Conservation (phyloP, 2,797 vertebrate genomes). For the Onychomys arenicola region DNA sequence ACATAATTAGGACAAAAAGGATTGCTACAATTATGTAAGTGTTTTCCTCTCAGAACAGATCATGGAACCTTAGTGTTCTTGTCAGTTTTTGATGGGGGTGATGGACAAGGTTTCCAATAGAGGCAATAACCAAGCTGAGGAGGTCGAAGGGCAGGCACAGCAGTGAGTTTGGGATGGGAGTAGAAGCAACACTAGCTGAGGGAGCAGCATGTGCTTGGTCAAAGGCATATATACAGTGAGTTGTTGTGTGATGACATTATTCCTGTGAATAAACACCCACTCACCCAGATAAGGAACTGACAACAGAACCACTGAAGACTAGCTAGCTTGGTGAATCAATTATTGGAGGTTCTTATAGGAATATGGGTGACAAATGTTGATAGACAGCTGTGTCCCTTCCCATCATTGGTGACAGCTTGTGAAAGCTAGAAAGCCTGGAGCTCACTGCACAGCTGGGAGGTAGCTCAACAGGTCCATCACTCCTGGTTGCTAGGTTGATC, state of each 20-base stretch:
- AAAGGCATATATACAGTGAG: background rate
- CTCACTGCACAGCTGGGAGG: background rate
- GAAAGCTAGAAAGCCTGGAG: background rate
- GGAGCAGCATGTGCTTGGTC: background rate
- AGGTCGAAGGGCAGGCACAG: background rate
- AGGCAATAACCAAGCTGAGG: background rate
- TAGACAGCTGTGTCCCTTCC: background rate
- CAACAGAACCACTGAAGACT: background rate
- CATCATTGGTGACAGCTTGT: background rate
- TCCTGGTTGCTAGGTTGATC: background rate
- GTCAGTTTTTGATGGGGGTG: background rate
- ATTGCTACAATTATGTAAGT: background rate
- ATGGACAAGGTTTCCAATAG: background rate
- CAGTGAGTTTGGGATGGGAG: background rate
- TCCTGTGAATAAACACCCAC: background rate
- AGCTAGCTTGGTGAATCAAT: background rate
- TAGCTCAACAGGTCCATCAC: background rate
- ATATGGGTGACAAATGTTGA: background rate
- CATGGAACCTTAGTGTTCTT: background rate
- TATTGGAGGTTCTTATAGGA: background rate
- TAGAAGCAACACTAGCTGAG: background rate
- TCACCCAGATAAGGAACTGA: background rate
- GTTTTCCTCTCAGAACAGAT: background rate
- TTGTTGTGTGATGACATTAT: background rate
- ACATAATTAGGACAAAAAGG: background rate